Evolutionary conservation across 2,888 invertebrate species (phyloP), one percentile per base, ranked within the genome.

Genomic region (Apoda limacodes): DNA sequence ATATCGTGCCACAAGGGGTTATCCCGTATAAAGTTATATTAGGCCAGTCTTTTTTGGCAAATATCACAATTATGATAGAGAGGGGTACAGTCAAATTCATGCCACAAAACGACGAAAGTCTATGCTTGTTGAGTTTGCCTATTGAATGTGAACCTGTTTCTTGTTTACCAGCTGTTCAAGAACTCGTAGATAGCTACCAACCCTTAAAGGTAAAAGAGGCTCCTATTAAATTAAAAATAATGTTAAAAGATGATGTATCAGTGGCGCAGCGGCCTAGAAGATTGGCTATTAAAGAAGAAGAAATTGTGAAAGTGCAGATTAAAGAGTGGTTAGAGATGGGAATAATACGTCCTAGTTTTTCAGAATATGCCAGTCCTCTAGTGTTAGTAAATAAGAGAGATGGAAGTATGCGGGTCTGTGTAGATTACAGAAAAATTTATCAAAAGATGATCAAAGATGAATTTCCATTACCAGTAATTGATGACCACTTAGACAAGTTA

Each of bases 341-440:
- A 4, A 32, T 43, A 6, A 37, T 43, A 19, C n/a, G 28, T 9
- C 34, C 29, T 74, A 57, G 44, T 32, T 39, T 25, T 23, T 47
- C 46, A 2, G 45, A 45, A 9, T 46, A 35, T 38, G 38, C 43
- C 12, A 37, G 39, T 9, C 37, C 42, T 1, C 11, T 44, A n/a
- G 42, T 45, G 2, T 12, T 46, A 11, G 45, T 38, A 2, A 31
- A 27, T 10, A 46, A 44, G 10, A 44, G 43, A 11, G 32, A 43
- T 23, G 38, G 42, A 6, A 10, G 12, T 9, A 19, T 17, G 13
- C 20, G 42, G 12, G 4, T 41, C 41, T 68, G 65, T 35, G 39
- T 67, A 1, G 64, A 68, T 32, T 69, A 52, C 36, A 33, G 68
- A 5, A 35, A 42, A 13, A 25, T 67, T 2, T 71, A 70, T 40